phyloP scores from a whole-genome alignment of 92 coral and sea anemone species.

The Parazoanthus swiftii region DNA sequence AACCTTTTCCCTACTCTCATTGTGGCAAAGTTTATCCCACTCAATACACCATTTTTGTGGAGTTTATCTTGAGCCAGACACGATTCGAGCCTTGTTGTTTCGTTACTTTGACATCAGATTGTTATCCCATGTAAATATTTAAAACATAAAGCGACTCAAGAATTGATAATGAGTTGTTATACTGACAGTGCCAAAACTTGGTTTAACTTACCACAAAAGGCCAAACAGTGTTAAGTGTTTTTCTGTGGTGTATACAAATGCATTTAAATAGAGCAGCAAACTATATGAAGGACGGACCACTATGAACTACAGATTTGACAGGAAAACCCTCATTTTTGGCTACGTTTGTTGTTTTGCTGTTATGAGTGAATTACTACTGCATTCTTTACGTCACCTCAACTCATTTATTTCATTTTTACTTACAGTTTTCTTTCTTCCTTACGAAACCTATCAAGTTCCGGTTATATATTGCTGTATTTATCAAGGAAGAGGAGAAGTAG shows the following conservation, averaged over 20 bases:
- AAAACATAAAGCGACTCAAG: slow-evolving; percentile 1
- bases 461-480: background rate
- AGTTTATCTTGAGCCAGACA: background rate
- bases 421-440: background rate
- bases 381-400: too few species aligned
- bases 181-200: background rate
- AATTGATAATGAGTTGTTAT: background rate
- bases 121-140: slow-evolving; percentile 14
- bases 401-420: background rate
- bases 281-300: background rate
- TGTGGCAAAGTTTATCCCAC: background rate
- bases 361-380: too few species aligned
- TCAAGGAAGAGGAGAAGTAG: too few species aligned
- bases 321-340: too few species aligned
- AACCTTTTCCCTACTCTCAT: background rate
- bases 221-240: background rate
- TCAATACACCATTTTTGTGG: background rate
- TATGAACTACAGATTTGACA: too few species aligned
- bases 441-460: background rate
- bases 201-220: background rate
- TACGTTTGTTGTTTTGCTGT: too few species aligned
- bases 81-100: background rate
- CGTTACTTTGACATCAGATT: background rate
- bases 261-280: background rate
- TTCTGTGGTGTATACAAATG: background rate